These are phyloP conservation scores for Lutraria lutraria DNA, from an alignment of 2,888 invertebrate genomes.

Conservation along the genomic window DNA sequence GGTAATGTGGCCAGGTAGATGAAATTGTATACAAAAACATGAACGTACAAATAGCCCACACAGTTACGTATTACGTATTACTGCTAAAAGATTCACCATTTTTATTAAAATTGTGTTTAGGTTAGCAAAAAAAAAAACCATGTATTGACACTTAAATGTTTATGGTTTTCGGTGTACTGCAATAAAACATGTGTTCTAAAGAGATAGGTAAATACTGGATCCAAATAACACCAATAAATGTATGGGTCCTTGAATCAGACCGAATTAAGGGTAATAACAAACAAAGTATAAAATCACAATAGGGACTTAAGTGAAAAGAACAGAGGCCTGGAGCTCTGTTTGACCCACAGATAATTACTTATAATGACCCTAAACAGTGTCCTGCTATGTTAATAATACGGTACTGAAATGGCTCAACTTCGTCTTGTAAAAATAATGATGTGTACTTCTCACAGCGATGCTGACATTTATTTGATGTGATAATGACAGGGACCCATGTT, in stretches of 20 bases:
- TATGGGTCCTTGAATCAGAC: neutral
- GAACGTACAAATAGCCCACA: neutral
- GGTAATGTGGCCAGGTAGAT: neutral
- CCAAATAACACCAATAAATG: neutral
- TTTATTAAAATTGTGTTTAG: too few relatives aligned
- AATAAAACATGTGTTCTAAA: neutral
- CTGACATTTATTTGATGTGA: neutral
- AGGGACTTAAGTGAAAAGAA: neutral
- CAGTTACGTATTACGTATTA: neutral
- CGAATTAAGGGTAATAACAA: neutral
- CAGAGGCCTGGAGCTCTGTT: conserved; percentile 15
- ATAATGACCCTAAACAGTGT: conserved; percentile 2
- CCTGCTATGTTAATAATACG: conserved; percentile 14
- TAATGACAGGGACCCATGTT: neutral
- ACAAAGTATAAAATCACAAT: neutral
- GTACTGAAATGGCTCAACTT: neutral
- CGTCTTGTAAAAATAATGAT: conserved; percentile 6
- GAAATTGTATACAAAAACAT: neutral
- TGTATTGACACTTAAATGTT: neutral
- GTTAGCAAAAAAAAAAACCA: neutral
- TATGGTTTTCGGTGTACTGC: neutral
- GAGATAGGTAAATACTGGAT: neutral
- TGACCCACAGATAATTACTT: neutral
- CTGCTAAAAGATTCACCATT: too few relatives aligned
- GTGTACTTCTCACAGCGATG: neutral